Base-by-base conservation (phyloP, 2,113 vertebrate genomes). In the Ammodytes marinus region DNA sequence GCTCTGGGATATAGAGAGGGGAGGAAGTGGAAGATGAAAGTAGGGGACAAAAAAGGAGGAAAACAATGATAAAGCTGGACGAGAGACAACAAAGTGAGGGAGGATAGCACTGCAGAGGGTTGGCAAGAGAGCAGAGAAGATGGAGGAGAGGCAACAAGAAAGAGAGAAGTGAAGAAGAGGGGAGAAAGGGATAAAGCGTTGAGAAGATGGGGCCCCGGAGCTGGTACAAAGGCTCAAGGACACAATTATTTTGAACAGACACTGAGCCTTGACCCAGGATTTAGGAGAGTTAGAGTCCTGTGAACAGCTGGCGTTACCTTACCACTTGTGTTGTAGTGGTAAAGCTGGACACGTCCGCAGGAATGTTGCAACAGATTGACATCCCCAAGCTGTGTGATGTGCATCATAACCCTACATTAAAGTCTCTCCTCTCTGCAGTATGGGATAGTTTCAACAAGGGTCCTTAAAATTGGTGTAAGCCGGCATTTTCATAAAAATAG, bases 211-310 rank as follows among this genome's bases (percentile, higher is more conserved):
- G 47, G 67, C 58, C 19, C 65, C 59, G 43, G 11, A 85, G 68
- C 65, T 66, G 67, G 70, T 74, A 69, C 45, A 42, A 69, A 67
- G 74, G 64, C 82, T 85, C 68, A 90, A 87, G 84, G 84, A 87
- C 83, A 81, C 83, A 84, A 80, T 86, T 80, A 80, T 57, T 58
- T 54, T 67, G 75, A 82, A 68, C 57, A 67, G 74, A 69, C 74
- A 71, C 58, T 61, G 72, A 86, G 50, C 74, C 65, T 59, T 74
- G 70, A 67, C 74, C n/a, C n/a, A 65, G 60, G 83, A 50, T 60
- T 68, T 14, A 68, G 42, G 14, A 37, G 64, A 69, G 66, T 60
- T 47, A 55, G 52, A 81, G 53, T 40, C 46, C 69, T 60, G 35
- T 46, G 45, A 82, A 78, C 39, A 73, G 59, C 53, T 42, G 66